Conservation (phyloP, 2,113 vertebrate genomes). For the Anseranas semipalmata region DNA sequence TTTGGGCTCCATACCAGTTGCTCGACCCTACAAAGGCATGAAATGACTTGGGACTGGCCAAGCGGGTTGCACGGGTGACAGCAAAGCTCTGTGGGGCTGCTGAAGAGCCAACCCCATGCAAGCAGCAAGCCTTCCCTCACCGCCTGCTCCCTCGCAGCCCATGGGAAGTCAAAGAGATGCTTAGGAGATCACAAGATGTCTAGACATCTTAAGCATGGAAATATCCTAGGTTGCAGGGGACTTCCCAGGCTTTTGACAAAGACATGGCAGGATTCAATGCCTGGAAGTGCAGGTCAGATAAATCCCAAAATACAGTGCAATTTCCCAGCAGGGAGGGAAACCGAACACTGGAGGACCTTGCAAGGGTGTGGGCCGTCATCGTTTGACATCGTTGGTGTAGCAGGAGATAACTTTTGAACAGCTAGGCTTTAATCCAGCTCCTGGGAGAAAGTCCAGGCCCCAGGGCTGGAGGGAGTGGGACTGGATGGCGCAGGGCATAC, state of each 20-base stretch:
- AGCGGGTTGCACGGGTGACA: background rate
- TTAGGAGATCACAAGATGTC: background rate
- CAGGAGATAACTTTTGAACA: background rate
- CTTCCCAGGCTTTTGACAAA: background rate
- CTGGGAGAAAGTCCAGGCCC: background rate
- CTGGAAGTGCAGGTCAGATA: slow-evolving; percentile 58
- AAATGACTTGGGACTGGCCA: background rate
- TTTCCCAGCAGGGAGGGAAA: slow-evolving; percentile 15
- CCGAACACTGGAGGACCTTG: background rate
- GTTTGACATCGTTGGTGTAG: background rate
- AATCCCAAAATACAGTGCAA: background rate
- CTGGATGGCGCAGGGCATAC: background rate
- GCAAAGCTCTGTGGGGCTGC: background rate
- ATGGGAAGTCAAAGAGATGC: background rate
- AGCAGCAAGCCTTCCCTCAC: background rate
- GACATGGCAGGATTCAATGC: background rate
- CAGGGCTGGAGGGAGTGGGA: accelerated
- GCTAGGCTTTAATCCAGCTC: background rate
- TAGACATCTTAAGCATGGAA: background rate
- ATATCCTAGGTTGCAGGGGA: background rate
- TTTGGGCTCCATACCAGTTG: background rate
- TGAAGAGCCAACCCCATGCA: background rate
- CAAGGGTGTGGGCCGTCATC: background rate
- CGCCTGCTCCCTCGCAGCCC: accelerated
- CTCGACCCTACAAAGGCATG: accelerated